Evolutionary conservation across 2,888 invertebrate species (phyloP).

Genomic region (Tenthredo livida): DNA sequence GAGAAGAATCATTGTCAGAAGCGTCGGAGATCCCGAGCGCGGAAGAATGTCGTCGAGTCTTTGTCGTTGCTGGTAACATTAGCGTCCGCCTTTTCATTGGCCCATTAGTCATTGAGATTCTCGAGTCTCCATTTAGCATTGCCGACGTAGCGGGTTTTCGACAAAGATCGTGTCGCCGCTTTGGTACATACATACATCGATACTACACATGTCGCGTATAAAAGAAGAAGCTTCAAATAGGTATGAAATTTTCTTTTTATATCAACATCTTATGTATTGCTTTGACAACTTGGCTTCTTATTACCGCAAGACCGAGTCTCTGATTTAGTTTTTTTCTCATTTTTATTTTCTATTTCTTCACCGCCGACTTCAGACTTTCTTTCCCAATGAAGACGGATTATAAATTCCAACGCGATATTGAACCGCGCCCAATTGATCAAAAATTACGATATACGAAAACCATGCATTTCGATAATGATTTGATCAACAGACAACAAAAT

Average conservation of each 20-base stretch:
- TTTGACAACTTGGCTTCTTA: conserved; percentile 41
- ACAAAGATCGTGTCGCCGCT: conserved; percentile 28
- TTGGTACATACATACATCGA: conserved; percentile 41
- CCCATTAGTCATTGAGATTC: conserved; percentile 49
- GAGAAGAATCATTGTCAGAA: conserved; percentile 14
- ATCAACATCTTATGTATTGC: not conserved
- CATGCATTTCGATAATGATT: not conserved
- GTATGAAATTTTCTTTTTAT: not conserved
- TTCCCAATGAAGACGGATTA: conserved; percentile 33
- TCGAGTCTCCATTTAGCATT: conserved; percentile 48
- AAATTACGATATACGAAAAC: not conserved
- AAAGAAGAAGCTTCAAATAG: not conserved
- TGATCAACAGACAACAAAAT: too few species aligned
- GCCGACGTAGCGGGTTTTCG: conserved; percentile 38
- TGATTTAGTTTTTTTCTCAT: not conserved
- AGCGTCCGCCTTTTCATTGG: conserved; percentile 46
- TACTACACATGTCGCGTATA: conserved; percentile 14
- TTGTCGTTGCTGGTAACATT: conserved; percentile 38
- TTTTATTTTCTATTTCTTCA: not conserved
- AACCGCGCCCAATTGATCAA: too few species aligned
- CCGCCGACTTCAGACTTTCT: not conserved
- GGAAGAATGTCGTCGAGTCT: conserved; percentile 43
- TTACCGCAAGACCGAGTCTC: not conserved
- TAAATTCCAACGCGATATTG: not conserved
- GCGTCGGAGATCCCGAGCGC: conserved; percentile 39